Evolutionary conservation across 2,888 invertebrate genomes (phyloP).

Genomic region (Bruchidius siliquastri): DNA sequence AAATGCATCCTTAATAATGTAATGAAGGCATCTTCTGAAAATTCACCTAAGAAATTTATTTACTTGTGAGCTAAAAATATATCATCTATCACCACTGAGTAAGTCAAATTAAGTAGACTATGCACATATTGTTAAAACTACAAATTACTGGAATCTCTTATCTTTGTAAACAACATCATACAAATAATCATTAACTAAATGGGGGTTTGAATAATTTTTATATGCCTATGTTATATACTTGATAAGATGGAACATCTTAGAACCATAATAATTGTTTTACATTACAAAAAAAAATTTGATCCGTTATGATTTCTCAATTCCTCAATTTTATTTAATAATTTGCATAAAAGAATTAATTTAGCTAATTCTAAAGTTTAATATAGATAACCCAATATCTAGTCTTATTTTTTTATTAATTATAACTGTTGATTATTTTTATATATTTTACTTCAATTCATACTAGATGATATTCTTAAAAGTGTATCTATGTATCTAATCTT

Average conservation of each 20-base stretch:
- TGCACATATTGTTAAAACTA: not conserved
- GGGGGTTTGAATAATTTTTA: not conserved
- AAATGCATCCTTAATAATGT: not conserved
- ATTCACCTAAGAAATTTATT: not conserved
- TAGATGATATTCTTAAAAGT: too few relatives aligned
- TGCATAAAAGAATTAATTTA: too few relatives aligned
- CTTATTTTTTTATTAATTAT: too few relatives aligned
- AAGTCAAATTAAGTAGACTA: not conserved
- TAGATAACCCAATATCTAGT: too few relatives aligned
- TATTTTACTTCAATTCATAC: too few relatives aligned
- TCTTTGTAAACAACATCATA: not conserved
- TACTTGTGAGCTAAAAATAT: not conserved
- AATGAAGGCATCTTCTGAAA: not conserved
- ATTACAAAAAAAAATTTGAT: not conserved
- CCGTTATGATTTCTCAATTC: too few relatives aligned
- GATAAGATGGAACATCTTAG: too few relatives aligned
- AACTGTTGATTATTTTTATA: too few relatives aligned
- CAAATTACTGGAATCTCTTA: too few relatives aligned
- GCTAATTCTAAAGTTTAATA: too few relatives aligned
- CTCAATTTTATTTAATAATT: too few relatives aligned
- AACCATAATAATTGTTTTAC: not conserved
- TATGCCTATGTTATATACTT: not conserved
- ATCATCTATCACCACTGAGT: not conserved
- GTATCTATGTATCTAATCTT: too few relatives aligned
- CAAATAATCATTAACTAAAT: not conserved